phyloP scores from a whole-genome alignment of 2,888 invertebrate genomes.

The Pollenia labialis region DNA sequence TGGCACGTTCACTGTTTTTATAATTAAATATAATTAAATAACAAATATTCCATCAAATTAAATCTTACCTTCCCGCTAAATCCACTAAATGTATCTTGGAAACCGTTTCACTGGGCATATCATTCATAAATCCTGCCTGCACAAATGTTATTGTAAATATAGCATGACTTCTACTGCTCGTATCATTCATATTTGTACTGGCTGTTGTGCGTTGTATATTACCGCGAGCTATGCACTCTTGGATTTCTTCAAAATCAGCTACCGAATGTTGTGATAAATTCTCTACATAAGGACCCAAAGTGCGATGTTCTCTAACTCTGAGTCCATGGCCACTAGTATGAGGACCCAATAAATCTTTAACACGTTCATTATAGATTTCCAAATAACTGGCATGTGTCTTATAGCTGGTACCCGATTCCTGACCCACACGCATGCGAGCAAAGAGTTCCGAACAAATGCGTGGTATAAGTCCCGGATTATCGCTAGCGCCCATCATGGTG shows the following conservation, averaged over 20 bases:
- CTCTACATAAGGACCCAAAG: constrained; percentile 93
- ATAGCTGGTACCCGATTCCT: constrained; percentile 92
- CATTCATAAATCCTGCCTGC: constrained; percentile 93
- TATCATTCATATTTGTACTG: constrained; percentile 96
- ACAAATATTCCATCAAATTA: not conserved
- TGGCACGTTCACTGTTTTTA: constrained; percentile 90
- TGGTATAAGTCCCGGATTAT: constrained; percentile 92
- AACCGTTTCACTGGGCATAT: constrained; percentile 94
- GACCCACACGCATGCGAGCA: constrained; percentile 91
- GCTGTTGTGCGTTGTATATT: constrained; percentile 94
- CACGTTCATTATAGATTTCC: constrained; percentile 94
- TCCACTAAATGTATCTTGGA: constrained; percentile 96
- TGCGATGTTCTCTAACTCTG: constrained; percentile 91
- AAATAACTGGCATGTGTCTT: constrained; percentile 94
- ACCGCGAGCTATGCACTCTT: constrained; percentile 92
- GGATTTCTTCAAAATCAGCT: constrained; percentile 93
- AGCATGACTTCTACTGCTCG: constrained; percentile 95
- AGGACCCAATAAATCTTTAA: constrained; percentile 88
- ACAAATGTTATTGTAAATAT: constrained; percentile 96
- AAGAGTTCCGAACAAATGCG: constrained; percentile 93
- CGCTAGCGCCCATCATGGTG: constrained; percentile 94
- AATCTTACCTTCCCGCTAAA: constrained; percentile 91
- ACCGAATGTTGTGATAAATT: constrained; percentile 93
- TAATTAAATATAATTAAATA: constrained; percentile 35
- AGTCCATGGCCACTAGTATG: constrained; percentile 88